Percentiles rank a stretch among this genome's conserved stretches.
These are phyloP conservation scores for Typhlichthys eigenmanni DNA, from an alignment of 2,797 vertebrate genomes.

Conservation along the genomic window DNA sequence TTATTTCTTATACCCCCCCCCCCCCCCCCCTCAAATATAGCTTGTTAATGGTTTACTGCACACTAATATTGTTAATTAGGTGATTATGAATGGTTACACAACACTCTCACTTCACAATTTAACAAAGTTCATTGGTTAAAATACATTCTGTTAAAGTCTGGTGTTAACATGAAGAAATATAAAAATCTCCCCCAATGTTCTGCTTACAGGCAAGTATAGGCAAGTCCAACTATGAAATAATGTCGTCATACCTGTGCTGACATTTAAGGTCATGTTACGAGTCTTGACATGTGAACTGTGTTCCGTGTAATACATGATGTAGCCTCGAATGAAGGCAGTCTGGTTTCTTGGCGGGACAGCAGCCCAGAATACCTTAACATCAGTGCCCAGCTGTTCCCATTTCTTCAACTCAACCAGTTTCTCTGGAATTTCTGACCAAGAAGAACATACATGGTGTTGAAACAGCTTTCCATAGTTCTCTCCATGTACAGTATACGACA, in stretches of 20 bases:
- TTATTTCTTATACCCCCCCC: too few relatives aligned
- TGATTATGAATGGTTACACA: not conserved
- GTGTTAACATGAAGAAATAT: not conserved
- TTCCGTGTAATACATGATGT: conserved; percentile 35
- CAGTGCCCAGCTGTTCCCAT: conserved; percentile 1
- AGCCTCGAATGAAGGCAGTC: conserved; percentile 62
- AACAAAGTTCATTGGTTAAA: not conserved
- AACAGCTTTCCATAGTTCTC: not conserved
- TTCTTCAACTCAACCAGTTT: conserved; percentile 25
- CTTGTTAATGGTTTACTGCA: too few relatives aligned
- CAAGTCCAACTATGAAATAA: not conserved
- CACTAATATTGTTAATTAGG: not conserved
- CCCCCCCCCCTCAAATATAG: too few relatives aligned
- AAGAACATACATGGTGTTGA: not conserved
- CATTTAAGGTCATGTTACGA: accelerated
- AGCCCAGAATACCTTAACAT: conserved; percentile 61
- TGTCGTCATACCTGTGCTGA: conserved; percentile 48
- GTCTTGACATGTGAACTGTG: accelerated
- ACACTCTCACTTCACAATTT: not conserved
- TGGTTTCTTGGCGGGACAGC: conserved; percentile 34
- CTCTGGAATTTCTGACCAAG: conserved; percentile 27
- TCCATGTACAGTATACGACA: not conserved
- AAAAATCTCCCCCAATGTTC: not conserved
- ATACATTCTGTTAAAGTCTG: too few relatives aligned
- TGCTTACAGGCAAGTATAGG: not conserved